These are phyloP conservation scores for Cynopterus brachyotis DNA, from an alignment of 2,113 vertebrate species.

Conservation along the genomic window DNA sequence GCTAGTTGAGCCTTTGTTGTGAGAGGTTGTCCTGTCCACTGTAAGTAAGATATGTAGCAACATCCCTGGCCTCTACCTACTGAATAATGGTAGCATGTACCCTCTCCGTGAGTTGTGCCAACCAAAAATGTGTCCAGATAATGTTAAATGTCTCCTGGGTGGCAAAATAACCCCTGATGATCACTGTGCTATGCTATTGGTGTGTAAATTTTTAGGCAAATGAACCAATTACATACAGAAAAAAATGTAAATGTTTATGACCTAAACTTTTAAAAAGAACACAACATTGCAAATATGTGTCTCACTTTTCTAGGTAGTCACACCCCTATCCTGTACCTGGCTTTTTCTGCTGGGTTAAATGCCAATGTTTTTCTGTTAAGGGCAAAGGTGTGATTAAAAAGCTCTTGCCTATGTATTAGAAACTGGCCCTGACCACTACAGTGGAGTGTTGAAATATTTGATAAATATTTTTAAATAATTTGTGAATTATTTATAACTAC, in stretches of 20 bases:
- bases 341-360: conserved; percentile 9
- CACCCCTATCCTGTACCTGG: not conserved
- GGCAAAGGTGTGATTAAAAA: conserved; percentile 35
- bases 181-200: not conserved
- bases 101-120: not conserved
- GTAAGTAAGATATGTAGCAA: not conserved
- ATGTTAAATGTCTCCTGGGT: not conserved
- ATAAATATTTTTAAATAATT: conserved; percentile 61
- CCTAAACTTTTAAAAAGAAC: not conserved
- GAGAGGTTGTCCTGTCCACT: not conserved
- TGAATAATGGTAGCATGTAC: not conserved
- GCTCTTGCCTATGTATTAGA: not conserved
- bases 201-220: not conserved
- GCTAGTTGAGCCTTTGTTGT: not conserved
- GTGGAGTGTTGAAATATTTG: conserved; percentile 22
- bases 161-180: not conserved
- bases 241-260: not conserved
- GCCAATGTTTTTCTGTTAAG: conserved; percentile 14
- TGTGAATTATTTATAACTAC: no score
- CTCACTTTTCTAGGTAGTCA: not conserved
- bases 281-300: not conserved
- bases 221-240: not conserved
- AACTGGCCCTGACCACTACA: not conserved
- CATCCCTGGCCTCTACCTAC: not conserved
- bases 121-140: not conserved